Percentiles rank a stretch among this genome's conserved stretches.
Conservation (phyloP, 1,140 invertebrate genomes). For the Drosophila orosa region DNA sequence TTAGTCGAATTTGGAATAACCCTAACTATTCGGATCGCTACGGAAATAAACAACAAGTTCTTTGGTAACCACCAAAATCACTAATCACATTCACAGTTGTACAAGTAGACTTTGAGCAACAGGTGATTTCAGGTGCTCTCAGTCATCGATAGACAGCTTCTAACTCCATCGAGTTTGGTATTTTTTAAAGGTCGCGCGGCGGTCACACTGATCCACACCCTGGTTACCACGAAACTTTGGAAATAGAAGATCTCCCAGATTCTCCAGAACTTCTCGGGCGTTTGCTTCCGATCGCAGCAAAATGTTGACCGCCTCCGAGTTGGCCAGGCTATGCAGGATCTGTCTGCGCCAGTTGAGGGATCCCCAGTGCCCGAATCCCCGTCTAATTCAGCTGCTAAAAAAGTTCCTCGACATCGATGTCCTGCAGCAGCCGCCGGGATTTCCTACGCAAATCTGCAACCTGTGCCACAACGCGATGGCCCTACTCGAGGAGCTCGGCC, state of each 20-base stretch:
- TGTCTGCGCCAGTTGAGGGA: slow-evolving; percentile 68
- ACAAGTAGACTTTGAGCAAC: slow-evolving; percentile 1
- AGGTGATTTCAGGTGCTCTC: background rate
- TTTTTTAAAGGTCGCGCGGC: background rate
- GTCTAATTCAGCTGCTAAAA: slow-evolving; percentile 51
- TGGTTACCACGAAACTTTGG: slow-evolving; percentile 4
- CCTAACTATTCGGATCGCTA: too few species aligned
- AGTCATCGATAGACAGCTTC: background rate
- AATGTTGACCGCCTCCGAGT: slow-evolving; percentile 62
- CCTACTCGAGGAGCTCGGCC: slow-evolving; percentile 65
- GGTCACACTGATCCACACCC: slow-evolving; percentile 15
- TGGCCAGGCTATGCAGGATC: slow-evolving; percentile 72
- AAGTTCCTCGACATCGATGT: slow-evolving; percentile 68
- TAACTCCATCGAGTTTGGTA: background rate
- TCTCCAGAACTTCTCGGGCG: background rate
- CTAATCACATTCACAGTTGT: too few species aligned
- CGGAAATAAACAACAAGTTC: too few species aligned
- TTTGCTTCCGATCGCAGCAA: slow-evolving; percentile 38
- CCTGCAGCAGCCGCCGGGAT: slow-evolving; percentile 49
- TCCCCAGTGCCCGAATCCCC: slow-evolving; percentile 19
- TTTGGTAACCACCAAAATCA: background rate
- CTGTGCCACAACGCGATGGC: slow-evolving; percentile 68
- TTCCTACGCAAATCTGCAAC: slow-evolving; percentile 64
- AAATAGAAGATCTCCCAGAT: background rate
- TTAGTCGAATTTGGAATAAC: too few species aligned